Evolutionary conservation across 2,888 invertebrate genomes (phyloP), one percentile per base, ranked within the genome.

Genomic region (Clitarchus hookeri): DNA sequence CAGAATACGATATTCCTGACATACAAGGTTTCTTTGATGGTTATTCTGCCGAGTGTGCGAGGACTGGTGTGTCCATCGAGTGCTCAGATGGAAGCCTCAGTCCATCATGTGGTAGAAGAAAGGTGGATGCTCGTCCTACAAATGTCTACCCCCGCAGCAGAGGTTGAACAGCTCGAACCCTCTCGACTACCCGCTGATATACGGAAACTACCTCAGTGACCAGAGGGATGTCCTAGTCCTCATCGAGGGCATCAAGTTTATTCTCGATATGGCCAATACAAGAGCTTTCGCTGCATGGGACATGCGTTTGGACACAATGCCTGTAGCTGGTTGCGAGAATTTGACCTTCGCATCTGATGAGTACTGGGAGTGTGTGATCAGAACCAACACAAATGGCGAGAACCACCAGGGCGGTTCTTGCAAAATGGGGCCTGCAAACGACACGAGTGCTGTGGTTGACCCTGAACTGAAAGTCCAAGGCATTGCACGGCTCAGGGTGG

Each of bases 391-490:
- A 0, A 96, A 95, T 0, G 95, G 96, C 0, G 96, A 96, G 91
- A 96, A 97, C 90, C 97, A 97, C 91, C 96, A 96, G 91, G 95
- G 94, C 0, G 94, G 95, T 11, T 94, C 94, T 9, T 94, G 95
- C 0, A 97, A 97, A 91, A 97, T 97, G 97, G 97, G 97, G 0
- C 96, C 96, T 0, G 89, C 94, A 0, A 93, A 90, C 0, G 97
- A 97, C 90, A 95, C 95, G 0, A 94, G 94, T 92, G 96, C 97
- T 0, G 97, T 98, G 0, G 95, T 97, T 0, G 97, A 97, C 91
- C 93, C 96, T 0, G 87, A 90, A 85, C 89, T 91, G 23, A 87
- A 90, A 44, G 90, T 91, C 9, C 89, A 90, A 84, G 92, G 91
- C 6, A 89, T 92, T 3, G 87, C 89, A 19, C 90, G 90, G 53